These are phyloP conservation scores for Isichthys henryi DNA, from an alignment of 2,113 vertebrate genomes.

Conservation along the genomic window DNA sequence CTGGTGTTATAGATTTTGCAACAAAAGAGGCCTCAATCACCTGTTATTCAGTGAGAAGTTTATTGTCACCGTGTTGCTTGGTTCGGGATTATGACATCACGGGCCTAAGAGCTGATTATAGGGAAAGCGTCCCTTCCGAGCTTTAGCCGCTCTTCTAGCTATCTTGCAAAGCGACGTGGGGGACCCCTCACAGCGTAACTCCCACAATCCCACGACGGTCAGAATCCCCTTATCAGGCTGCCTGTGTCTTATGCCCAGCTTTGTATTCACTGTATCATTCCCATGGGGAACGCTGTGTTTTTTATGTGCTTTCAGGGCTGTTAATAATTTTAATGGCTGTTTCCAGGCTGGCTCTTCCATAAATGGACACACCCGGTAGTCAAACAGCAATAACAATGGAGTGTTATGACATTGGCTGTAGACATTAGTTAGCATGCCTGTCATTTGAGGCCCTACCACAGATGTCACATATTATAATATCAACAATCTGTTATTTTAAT, in stretches of 20 bases:
- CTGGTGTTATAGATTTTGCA: background rate
- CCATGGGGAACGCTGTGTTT: background rate
- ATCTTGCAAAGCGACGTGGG: background rate
- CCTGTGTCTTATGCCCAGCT: background rate
- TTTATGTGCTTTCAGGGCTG: background rate
- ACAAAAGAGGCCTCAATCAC: background rate
- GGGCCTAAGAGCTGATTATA: background rate
- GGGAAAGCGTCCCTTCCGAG: background rate
- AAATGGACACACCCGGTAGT: background rate
- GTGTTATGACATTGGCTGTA: background rate
- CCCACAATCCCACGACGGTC: background rate
- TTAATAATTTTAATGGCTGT: background rate
- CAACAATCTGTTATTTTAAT: constrained; percentile 2
- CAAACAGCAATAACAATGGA: background rate
- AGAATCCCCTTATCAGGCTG: background rate
- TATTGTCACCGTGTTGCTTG: background rate
- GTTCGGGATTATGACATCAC: background rate
- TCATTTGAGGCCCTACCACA: background rate
- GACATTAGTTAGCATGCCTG: background rate
- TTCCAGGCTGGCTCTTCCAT: background rate
- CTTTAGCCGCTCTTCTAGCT: background rate
- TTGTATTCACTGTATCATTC: background rate
- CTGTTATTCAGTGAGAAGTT: background rate
- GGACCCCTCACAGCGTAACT: background rate
- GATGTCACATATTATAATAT: background rate